Conservation (phyloP, 2,888 invertebrate genomes). For the Andricus curvator region DNA sequence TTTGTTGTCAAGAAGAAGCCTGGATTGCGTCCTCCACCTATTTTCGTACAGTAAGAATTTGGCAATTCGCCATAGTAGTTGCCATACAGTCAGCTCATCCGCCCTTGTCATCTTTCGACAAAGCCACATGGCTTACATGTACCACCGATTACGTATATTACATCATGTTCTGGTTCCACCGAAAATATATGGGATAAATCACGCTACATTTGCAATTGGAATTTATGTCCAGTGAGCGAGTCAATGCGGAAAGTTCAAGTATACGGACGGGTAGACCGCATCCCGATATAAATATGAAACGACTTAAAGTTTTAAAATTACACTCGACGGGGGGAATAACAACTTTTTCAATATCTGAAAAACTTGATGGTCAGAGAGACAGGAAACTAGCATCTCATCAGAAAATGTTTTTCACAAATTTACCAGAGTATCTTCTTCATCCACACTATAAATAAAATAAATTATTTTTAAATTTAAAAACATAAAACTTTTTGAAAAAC, state of each 20-base stretch:
- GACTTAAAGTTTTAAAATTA: constrained; percentile 17
- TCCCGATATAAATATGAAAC: constrained; percentile 15
- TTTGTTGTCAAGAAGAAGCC: constrained; percentile 51
- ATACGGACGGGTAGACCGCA: background rate
- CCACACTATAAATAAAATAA: background rate
- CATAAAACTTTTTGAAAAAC: background rate
- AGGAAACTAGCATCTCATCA: background rate
- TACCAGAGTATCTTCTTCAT: background rate
- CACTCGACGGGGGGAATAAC: background rate
- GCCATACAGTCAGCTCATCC: constrained; percentile 57
- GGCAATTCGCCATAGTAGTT: constrained; percentile 63
- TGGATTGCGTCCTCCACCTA: constrained; percentile 66
- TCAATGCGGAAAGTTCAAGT: constrained; percentile 16
- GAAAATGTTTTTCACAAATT: background rate
- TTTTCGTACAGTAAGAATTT: constrained; percentile 67
- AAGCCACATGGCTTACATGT: constrained; percentile 41
- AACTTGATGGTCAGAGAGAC: background rate
- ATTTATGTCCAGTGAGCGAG: background rate
- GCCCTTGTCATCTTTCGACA: constrained; percentile 45
- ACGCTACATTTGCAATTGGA: background rate
- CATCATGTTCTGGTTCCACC: constrained; percentile 51
- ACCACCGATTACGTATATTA: constrained; percentile 61
- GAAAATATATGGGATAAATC: constrained; percentile 46
- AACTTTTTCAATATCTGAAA: constrained; percentile 34
- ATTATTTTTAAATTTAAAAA: background rate